Percentiles rank a stretch among this genome's conserved stretches.
Conservation (phyloP, 2,797 vertebrate genomes). For the Momotus momota region DNA sequence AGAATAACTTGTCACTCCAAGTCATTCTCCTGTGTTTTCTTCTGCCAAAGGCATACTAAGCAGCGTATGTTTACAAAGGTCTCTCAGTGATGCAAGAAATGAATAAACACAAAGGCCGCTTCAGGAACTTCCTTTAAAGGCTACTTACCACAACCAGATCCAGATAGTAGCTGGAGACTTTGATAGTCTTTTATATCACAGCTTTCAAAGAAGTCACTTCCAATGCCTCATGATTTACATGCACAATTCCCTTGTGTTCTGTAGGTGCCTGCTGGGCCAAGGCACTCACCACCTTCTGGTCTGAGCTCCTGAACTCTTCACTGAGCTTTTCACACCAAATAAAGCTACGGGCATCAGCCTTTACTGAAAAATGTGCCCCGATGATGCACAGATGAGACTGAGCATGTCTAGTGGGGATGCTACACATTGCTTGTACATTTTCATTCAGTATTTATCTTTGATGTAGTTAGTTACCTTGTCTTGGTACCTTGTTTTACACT, state of each 20-base stretch:
- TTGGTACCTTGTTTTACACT: background rate
- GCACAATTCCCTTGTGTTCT: background rate
- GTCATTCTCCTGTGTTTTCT: background rate
- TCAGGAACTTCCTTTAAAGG: background rate
- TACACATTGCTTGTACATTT: background rate
- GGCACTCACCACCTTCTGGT: background rate
- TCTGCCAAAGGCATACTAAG: background rate
- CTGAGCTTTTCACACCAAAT: background rate
- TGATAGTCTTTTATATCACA: accelerated
- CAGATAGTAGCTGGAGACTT: background rate
- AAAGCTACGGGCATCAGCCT: background rate
- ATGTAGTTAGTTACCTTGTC: background rate
- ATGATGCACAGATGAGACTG: background rate
- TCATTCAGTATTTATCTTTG: background rate
- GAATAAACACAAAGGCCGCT: background rate
- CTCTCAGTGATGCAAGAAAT: background rate
- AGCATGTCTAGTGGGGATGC: background rate
- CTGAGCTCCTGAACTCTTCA: background rate
- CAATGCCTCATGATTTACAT: background rate
- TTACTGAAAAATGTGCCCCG: background rate
- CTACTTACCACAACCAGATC: background rate
- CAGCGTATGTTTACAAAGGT: background rate
- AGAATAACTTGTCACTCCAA: background rate
- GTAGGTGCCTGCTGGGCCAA: background rate
- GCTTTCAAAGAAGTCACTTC: background rate